A percentile compares a stretch with the other conserved stretches of the same genome.
These are phyloP conservation scores for Cladopsammia gracilis DNA, from an alignment of 64 coral and sea anemone species.

Conservation along the genomic window DNA sequence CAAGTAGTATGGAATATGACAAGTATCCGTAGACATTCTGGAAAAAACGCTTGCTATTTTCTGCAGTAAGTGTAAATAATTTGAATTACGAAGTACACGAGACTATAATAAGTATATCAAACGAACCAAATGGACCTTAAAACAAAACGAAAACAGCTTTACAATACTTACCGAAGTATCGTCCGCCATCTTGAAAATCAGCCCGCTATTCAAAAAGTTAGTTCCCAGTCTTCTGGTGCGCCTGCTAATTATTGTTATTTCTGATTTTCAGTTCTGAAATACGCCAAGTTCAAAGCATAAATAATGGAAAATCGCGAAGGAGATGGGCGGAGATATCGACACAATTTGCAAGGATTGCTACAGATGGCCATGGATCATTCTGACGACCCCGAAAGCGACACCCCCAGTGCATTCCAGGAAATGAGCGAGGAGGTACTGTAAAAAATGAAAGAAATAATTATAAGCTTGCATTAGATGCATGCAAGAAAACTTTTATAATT, in stretches of 20 bases:
- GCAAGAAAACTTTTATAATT: no score
- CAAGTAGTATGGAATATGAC: no score
- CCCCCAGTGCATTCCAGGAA: constrained; percentile 55
- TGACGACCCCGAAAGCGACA: neutral
- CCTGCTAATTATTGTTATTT: neutral
- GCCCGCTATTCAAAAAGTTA: neutral
- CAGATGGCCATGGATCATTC: constrained; percentile 8
- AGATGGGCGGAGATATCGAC: constrained; percentile 25
- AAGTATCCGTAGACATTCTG: no score
- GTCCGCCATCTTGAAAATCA: constrained; percentile 24
- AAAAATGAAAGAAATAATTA: no score
- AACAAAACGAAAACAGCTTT: neutral
- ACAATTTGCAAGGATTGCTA: constrained; percentile 60
- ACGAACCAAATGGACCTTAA: neutral
- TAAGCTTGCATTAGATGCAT: no score
- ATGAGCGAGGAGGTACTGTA: constrained; percentile 66
- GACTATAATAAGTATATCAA: no score
- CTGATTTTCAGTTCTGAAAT: neutral
- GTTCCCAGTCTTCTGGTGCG: constrained; percentile 3
- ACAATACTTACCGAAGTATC: neutral
- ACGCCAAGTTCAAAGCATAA: neutral
- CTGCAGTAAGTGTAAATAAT: no score
- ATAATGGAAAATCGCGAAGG: constrained; percentile 40
- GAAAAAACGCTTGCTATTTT: no score
- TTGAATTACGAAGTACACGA: no score